Evolutionary conservation across 2,888 invertebrate species (phyloP).

Genomic region (Synergus gifuensis): DNA sequence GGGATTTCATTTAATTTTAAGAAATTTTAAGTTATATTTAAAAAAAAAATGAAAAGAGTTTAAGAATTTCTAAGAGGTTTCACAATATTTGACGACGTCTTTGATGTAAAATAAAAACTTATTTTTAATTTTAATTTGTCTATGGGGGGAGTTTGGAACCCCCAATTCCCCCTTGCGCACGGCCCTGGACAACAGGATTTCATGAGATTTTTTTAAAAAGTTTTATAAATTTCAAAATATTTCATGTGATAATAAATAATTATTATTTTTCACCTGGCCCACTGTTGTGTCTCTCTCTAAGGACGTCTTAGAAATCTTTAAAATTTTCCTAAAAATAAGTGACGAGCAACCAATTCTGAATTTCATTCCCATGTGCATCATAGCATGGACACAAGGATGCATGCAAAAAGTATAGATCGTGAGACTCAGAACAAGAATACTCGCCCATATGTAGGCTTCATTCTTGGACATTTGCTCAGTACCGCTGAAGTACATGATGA

Average conservation of each 20-base stretch:
- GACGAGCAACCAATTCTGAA: conserved; percentile 85
- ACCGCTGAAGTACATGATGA: conserved; percentile 64
- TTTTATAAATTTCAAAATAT: too few relatives aligned
- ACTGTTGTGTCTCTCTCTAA: conserved; percentile 84
- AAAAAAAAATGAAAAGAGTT: too few relatives aligned
- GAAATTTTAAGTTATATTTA: too few relatives aligned
- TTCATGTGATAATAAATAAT: background rate
- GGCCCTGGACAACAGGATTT: too few relatives aligned
- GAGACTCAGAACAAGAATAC: conserved; percentile 71
- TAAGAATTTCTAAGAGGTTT: too few relatives aligned
- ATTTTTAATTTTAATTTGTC: too few relatives aligned
- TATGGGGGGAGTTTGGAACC: too few relatives aligned
- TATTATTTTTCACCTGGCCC: conserved; percentile 79
- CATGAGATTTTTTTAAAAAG: too few relatives aligned
- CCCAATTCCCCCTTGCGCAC: too few relatives aligned
- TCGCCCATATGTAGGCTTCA: conserved; percentile 78
- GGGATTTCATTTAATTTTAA: too few relatives aligned
- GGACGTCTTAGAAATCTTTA: conserved; percentile 87
- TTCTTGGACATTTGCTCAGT: conserved; percentile 54
- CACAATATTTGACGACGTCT: too few relatives aligned
- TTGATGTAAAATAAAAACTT: too few relatives aligned
- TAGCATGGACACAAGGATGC: conserved; percentile 80
- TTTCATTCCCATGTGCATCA: conserved; percentile 82
- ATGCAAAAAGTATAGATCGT: conserved; percentile 50
- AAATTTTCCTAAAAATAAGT: conserved; percentile 86